Evolutionary conservation across 2,888 invertebrate species (phyloP), one percentile per base, ranked within the genome.

Genomic region (Litoditis marina): DNA sequence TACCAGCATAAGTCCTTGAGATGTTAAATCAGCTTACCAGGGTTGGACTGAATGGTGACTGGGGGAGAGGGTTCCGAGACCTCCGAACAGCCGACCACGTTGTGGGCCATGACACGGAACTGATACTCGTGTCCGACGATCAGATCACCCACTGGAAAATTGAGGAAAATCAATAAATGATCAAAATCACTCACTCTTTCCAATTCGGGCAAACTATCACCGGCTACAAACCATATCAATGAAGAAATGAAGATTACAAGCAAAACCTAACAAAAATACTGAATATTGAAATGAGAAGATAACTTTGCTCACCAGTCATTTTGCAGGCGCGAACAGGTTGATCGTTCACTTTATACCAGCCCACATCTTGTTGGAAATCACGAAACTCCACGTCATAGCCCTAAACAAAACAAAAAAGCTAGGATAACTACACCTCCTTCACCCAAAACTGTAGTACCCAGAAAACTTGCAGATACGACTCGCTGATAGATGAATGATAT

Each of bases 321-420:
- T 82, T 82, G 68, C 83, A 83, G 19, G 76, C 73, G 8, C 71
- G 69, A 32, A 82, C 76, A 8, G 83, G 74, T 19, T 76, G 70
- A 63, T 83, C 80, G 47, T 82, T 82, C 51, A 82, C 78, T 57
- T 80, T 78, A 65, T 78, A 82, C 83, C 82, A 82, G 16, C 63
- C 65, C 47, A 75, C 68, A 54, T 80, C 82, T 57, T 80, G 78
- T 71, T 76, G 76, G 36, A 77, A 62, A 56, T 82, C 82, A n/a
- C 82, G 73, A 58, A 83, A 82, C 50, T 82, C 82, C 7, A 82
- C 77, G 59, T 82, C 81, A 62, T 83, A 82, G 7, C 82, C 83
- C 71, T 81, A 60, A 44, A 68, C 44, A 47, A 51, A 27, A 11
- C 31, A 25, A 13, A 7, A 32, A 34, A 32, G 19, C 5, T 42